Evolutionary conservation across 2,113 vertebrate genomes (phyloP).

Genomic region (Cricetomys ansorgei): DNA sequence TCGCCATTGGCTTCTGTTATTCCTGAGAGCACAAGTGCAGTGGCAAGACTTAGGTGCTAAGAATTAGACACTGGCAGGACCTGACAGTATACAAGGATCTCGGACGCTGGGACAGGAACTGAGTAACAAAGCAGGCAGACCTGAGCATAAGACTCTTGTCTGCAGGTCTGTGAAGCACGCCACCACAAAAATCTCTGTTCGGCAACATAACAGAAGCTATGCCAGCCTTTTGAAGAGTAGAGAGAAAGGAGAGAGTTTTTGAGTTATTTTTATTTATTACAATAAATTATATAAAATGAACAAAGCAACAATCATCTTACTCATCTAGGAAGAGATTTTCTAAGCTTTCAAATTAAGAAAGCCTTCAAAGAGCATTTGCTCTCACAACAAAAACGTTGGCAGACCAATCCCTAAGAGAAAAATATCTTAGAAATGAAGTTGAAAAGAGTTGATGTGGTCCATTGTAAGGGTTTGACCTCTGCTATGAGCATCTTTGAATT

Average conservation of each 20-base stretch:
- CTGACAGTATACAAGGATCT: neutral
- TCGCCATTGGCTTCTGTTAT: neutral
- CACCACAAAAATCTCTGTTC: neutral
- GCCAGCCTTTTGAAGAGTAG: neutral
- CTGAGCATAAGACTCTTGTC: neutral
- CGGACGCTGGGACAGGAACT: neutral
- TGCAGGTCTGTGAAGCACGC: neutral
- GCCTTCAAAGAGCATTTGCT: neutral
- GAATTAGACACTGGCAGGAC: too few relatives aligned
- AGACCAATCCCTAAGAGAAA: neutral
- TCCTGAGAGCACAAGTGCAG: neutral
- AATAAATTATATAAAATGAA: neutral
- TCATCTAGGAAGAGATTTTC: neutral
- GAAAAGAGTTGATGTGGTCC: neutral
- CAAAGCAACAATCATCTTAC: neutral
- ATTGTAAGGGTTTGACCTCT: neutral
- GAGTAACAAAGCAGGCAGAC: neutral
- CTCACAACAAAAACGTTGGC: neutral
- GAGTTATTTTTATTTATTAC: neutral
- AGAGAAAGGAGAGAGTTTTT: neutral
- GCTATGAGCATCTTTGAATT: too few relatives aligned
- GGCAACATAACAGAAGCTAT: neutral
- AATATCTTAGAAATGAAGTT: neutral
- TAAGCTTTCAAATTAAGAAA: neutral
- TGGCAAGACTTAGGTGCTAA: neutral